Conservation (phyloP, 2,888 invertebrate genomes). For the Hetaerina titia region DNA sequence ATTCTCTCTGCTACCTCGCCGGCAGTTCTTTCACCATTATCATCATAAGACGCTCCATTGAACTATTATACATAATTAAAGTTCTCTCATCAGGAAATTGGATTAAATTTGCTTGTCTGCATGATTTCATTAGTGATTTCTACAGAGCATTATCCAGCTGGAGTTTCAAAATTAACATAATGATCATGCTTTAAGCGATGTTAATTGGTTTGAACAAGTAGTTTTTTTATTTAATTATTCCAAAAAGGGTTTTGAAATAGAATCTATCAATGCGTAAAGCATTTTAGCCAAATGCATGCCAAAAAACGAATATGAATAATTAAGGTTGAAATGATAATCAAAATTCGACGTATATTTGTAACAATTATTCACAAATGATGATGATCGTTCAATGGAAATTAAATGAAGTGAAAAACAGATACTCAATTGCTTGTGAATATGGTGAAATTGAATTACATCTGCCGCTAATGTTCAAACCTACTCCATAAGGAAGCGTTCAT, state of each 20-base stretch:
- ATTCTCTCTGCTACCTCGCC: no score
- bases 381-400: neutral
- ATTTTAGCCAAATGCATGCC: neutral
- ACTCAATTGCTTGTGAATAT: no score
- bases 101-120: neutral
- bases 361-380: neutral
- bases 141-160: neutral
- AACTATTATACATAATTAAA: no score
- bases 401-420: neutral
- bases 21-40: no score
- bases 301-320: neutral
- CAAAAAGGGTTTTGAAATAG: neutral
- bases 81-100: no score
- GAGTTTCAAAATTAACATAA: neutral
- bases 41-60: no score
- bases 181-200: neutral
- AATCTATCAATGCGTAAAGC: neutral
- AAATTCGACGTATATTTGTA: neutral
- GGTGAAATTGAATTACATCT: no score
- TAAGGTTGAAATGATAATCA: neutral
- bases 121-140: neutral
- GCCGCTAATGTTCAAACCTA: no score
- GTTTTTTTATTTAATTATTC: neutral
- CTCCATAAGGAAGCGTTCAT: no score
- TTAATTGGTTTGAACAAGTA: neutral